phyloP scores from a whole-genome alignment of 2,113 vertebrate species.

The Melanerpes aurifrons region DNA sequence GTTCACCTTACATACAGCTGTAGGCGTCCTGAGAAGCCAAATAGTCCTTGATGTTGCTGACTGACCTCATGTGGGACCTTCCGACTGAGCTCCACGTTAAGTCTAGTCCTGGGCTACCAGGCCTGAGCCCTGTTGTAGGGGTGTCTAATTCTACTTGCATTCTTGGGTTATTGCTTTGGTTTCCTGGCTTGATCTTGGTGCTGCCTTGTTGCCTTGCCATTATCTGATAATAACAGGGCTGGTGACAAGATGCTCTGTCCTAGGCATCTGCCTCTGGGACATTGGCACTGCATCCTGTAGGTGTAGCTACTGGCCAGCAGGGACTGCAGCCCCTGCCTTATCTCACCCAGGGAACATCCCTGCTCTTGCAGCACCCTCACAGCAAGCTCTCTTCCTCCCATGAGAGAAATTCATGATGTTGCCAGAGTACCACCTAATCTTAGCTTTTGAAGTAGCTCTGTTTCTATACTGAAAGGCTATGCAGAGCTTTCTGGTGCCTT shows the following conservation, averaged over 20 bases:
- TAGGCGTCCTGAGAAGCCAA: not conserved
- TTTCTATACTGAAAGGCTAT: not conserved
- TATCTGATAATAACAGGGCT: not conserved
- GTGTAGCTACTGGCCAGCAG: too few relatives aligned
- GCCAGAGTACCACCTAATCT: not conserved
- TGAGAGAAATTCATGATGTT: not conserved
- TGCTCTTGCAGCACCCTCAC: not conserved
- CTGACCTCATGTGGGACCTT: not conserved
- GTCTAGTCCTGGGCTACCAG: not conserved
- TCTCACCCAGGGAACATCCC: not conserved
- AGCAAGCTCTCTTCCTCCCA: not conserved
- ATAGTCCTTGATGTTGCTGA: not conserved
- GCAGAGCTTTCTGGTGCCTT: not conserved
- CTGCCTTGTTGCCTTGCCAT: not conserved
- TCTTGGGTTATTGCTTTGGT: not conserved
- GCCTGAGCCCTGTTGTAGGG: not conserved
- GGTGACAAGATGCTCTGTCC: not conserved
- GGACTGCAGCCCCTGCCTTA: fast-evolving
- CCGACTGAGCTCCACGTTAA: not conserved
- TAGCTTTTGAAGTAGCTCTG: not conserved
- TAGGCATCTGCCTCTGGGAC: not conserved
- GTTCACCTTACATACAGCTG: not conserved
- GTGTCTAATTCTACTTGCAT: not conserved
- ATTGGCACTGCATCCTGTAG: not conserved
- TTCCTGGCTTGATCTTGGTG: not conserved